Base-by-base conservation (phyloP, 2,888 invertebrate species). In the Stenodera caucasica region DNA sequence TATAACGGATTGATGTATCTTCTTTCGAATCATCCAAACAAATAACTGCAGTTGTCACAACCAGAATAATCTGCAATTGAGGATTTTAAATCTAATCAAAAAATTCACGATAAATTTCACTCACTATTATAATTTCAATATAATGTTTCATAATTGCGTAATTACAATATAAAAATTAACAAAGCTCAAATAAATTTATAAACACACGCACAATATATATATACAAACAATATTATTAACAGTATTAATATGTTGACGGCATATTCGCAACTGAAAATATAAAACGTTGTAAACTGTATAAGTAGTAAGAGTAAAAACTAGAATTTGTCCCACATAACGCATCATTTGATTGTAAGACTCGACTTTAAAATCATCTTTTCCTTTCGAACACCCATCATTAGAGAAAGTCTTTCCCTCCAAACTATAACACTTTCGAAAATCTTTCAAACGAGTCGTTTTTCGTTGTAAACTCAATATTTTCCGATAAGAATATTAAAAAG, bases 301-400 rank as follows among this genome's bases (percentile, higher is more conserved):
- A 61, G 63, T 63, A 59, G 63, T 63, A 63, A 63, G 63, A 59
- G 63, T 63, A 63, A 59, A 63, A 45, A 63, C 57, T 63, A 56
- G 53, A 63, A 57, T 59, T 58, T 60, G 63, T 60, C 63, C 63
- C 63, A 63, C 63, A 63, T 63, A 63, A 63, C 55, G 63, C 63
- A 63, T 63, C 63, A 55, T 57, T 63, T 63, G 60, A 57, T 60
- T 49, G 63, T 63, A 55, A 60, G 60, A 23, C 2, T 53, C 32
- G 53, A 59, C 57, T 50, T 54, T 51, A 57, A 60, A 53, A 56
- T 52, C 37, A 52, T 62, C 56, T 61, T 59, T 57, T 62, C 55
- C 58, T 63, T 57, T 51, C 57, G 53, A 57, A 57, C 56, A 63
- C 58, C 56, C 56, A 58, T 61, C 55, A 55, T 54, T 45, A 60